Evolutionary conservation across 2,888 invertebrate genomes (phyloP).

Genomic region (Polia nebulosa): DNA sequence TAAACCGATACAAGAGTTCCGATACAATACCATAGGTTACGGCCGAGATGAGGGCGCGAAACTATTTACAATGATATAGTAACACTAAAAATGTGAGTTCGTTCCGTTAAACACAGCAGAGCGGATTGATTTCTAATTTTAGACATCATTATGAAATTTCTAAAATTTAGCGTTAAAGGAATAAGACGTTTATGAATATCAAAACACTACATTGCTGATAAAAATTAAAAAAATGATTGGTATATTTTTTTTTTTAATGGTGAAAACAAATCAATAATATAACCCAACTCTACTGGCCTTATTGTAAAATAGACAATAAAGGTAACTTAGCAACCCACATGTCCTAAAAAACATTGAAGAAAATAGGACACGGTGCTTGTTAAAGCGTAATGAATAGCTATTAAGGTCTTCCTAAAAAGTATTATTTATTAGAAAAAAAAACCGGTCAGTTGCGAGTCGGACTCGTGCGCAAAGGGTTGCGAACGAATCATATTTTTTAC

Average conservation of each 20-base stretch:
- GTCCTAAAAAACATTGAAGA: conserved; percentile 11
- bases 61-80: neutral
- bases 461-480: no score
- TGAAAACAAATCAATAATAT: neutral
- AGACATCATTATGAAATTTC: no score
- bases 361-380: conserved; percentile 14
- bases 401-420: conserved; percentile 5
- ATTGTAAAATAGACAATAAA: conserved; percentile 2
- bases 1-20: neutral
- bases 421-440: neutral
- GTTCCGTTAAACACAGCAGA: no score
- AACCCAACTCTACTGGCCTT: neutral
- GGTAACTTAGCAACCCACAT: neutral
- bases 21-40: neutral
- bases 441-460: no score
- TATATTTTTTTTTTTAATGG: neutral
- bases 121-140: neutral
- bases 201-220: neutral
- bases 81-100: conserved; percentile 17
- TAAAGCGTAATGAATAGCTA: conserved; percentile 1
- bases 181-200: no score
- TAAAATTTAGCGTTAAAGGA: neutral
- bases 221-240: neutral
- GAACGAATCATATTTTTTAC: neutral
- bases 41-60: neutral